Percentiles rank a stretch among this genome's conserved stretches.
These are phyloP conservation scores for Cydia pomonella DNA, from an alignment of 1,140 invertebrate genomes.

Conservation along the genomic window DNA sequence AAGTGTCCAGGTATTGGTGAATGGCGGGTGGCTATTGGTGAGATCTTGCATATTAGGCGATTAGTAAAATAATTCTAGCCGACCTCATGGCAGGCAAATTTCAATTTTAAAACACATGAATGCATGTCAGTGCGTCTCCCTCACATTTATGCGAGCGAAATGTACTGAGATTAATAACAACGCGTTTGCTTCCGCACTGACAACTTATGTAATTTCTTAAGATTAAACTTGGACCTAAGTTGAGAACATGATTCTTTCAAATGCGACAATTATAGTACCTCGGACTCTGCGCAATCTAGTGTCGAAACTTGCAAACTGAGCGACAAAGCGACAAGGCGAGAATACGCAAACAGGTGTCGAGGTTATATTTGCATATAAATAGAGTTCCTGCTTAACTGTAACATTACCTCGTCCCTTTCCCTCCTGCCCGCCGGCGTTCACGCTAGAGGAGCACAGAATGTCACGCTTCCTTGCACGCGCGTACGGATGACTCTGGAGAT, in stretches of 20 bases:
- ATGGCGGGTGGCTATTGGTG: no score
- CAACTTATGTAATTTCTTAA: background rate
- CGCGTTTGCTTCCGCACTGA: background rate
- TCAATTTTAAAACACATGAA: no score
- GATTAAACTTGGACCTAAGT: background rate
- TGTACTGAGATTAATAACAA: background rate
- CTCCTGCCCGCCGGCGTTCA: conserved; percentile 51
- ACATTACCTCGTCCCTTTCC: conserved; percentile 71
- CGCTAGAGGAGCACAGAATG: conserved; percentile 61
- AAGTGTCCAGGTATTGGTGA: no score
- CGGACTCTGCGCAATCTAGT: background rate
- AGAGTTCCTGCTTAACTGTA: conserved; percentile 81
- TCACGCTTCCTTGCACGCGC: conserved; percentile 67
- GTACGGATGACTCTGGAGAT: conserved; percentile 63
- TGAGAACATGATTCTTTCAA: background rate
- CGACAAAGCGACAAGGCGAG: conserved; percentile 67
- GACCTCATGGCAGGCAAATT: no score
- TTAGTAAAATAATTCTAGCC: no score
- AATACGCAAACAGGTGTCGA: conserved; percentile 81
- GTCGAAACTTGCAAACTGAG: conserved; percentile 53
- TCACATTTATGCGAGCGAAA: no score
- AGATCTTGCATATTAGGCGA: no score
- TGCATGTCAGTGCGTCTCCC: no score
- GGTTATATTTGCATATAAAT: conserved; percentile 81
- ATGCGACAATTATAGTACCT: background rate